phyloP scores from a whole-genome alignment of 2,113 vertebrate species.

The Xerus inauris region DNA sequence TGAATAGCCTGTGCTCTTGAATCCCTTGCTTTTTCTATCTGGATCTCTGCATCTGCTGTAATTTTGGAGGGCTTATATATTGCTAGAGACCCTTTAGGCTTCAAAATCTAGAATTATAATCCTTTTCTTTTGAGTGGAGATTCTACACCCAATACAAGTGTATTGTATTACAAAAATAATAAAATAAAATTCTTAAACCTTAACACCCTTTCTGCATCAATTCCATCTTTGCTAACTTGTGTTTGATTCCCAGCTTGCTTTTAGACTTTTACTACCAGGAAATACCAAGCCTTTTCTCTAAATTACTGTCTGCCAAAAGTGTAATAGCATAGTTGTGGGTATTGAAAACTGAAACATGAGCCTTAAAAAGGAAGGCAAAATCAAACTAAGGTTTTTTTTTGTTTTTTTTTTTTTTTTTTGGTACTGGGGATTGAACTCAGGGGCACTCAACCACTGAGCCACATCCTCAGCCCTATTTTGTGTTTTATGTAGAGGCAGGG shows the following conservation, averaged over 20 bases:
- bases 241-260: background rate
- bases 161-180: background rate
- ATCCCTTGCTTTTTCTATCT: background rate
- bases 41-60: background rate
- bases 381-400: background rate
- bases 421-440: too few species aligned
- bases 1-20: background rate
- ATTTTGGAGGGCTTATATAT: background rate
- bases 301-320: background rate
- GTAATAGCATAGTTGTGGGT: background rate
- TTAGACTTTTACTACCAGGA: background rate
- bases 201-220: background rate
- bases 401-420: too few species aligned
- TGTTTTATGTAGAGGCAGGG: too few species aligned
- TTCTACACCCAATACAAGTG: background rate
- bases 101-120: background rate
- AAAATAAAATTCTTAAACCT: background rate
- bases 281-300: background rate
- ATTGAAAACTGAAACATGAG: background rate
- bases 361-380: background rate
- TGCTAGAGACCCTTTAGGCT: background rate
- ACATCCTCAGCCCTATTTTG: too few species aligned
- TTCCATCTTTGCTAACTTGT: background rate
- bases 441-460: too few species aligned
- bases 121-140: background rate